These are phyloP conservation scores for Melanostoma scalare DNA, from an alignment of 2,888 invertebrate species.

Conservation along the genomic window DNA sequence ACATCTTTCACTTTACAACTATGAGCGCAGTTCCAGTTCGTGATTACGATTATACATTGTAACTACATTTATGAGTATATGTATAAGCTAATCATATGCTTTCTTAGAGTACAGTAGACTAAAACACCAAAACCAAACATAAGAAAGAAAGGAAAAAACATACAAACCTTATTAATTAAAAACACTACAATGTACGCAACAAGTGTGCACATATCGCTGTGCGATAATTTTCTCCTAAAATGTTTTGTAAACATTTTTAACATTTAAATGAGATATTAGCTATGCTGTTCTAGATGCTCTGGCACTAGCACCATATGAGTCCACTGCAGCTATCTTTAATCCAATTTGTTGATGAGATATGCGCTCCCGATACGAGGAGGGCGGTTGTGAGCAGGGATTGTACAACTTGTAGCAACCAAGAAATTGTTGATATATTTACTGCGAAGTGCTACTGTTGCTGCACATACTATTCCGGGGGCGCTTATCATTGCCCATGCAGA, in stretches of 20 bases:
- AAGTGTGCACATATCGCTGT: constrained; percentile 68
- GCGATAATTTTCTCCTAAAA: constrained; percentile 80
- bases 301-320: constrained; percentile 26
- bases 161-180: constrained; percentile 81
- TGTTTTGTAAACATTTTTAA: constrained; percentile 82
- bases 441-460: constrained; percentile 61
- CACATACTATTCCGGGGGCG: constrained; percentile 62
- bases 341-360: constrained; percentile 69
- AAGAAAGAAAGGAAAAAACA: constrained; percentile 9
- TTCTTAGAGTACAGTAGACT: background rate
- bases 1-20: too few relatives aligned
- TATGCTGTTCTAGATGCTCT: constrained; percentile 34
- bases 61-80: too few relatives aligned
- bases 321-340: constrained; percentile 60
- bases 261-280: constrained; percentile 75
- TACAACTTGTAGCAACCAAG: background rate
- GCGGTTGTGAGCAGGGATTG: constrained; percentile 62
- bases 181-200: constrained; percentile 80
- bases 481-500: constrained; percentile 72
- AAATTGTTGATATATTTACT: constrained; percentile 17
- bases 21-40: constrained; percentile 23
- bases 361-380: constrained; percentile 52
- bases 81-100: too few relatives aligned
- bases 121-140: background rate
- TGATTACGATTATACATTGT: constrained; percentile 3